Percentiles rank a stretch among this genome's conserved stretches.
Conservation (phyloP, 2,113 vertebrate genomes). For the Beaufortia kweichowensis region DNA sequence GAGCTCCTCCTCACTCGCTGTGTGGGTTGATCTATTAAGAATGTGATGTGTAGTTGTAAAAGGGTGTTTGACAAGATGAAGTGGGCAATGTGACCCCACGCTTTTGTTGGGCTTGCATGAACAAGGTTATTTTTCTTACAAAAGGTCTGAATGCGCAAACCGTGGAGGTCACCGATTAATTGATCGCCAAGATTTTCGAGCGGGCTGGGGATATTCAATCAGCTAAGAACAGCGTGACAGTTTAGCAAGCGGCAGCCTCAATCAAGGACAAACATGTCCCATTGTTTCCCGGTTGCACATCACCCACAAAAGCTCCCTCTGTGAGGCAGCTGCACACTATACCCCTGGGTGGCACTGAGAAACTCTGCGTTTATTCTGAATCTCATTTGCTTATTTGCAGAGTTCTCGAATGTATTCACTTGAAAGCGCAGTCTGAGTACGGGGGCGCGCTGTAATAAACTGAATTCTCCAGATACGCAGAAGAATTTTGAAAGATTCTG, state of each 20-base stretch:
- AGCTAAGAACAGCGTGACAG: slow-evolving; percentile 12
- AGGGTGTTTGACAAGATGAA: slow-evolving; percentile 43
- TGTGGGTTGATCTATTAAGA: slow-evolving; percentile 38
- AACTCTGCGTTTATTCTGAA: slow-evolving; percentile 24
- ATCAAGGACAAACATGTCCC: slow-evolving; percentile 53
- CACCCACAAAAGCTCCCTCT: slow-evolving; percentile 21
- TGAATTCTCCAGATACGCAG: slow-evolving; percentile 8
- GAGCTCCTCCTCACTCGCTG: slow-evolving; percentile 27
- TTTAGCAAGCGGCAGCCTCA: slow-evolving; percentile 17
- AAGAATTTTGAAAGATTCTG: slow-evolving; percentile 14
- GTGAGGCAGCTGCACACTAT: slow-evolving; percentile 27
- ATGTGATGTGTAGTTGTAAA: slow-evolving; percentile 40
- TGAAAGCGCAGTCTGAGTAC: slow-evolving; percentile 17
- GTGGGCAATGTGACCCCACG: slow-evolving; percentile 22
- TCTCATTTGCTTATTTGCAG: slow-evolving; percentile 33
- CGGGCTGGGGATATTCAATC: slow-evolving; percentile 40
- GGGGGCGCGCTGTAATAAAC: slow-evolving; percentile 26
- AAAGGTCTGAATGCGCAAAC: slow-evolving; percentile 27
- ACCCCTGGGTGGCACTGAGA: slow-evolving; percentile 31
- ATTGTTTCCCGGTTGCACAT: slow-evolving; percentile 34
- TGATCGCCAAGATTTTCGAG: slow-evolving; percentile 41
- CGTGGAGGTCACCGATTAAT: slow-evolving; percentile 44
- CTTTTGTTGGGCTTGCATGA: slow-evolving; percentile 41
- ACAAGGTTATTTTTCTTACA: slow-evolving; percentile 42
- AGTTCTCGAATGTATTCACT: slow-evolving; percentile 19